Conservation (phyloP, 2,113 vertebrate genomes). For the Gorsachius goisagi region DNA sequence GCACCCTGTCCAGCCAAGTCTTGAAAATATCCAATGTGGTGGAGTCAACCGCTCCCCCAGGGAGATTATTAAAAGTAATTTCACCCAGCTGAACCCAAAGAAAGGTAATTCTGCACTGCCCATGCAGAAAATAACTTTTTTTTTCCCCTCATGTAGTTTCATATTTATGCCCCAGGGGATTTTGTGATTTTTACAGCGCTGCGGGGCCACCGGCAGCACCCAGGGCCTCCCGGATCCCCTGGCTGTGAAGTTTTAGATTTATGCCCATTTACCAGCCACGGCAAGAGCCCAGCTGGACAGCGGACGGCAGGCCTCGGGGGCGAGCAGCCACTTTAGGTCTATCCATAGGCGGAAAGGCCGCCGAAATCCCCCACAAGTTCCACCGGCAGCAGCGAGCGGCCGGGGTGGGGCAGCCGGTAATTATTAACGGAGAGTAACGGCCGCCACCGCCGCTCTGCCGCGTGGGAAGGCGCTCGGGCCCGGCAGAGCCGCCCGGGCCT, state of each 20-base stretch:
- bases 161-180: too few relatives aligned
- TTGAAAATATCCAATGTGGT: too few relatives aligned
- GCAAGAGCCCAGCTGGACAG: background rate
- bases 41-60: too few relatives aligned
- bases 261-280: rapidly evolving
- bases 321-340: rapidly evolving
- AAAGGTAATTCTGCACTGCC: background rate
- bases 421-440: background rate
- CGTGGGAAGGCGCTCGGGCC: too few relatives aligned
- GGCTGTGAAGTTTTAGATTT: background rate
- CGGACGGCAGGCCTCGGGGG: background rate
- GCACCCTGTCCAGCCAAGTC: too few relatives aligned
- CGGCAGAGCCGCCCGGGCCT: too few relatives aligned
- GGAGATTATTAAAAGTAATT: background rate
- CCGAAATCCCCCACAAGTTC: background rate
- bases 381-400: background rate
- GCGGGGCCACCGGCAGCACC: too few relatives aligned
- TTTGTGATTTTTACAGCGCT: too few relatives aligned
- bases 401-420: too few relatives aligned
- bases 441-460: too few relatives aligned
- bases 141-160: too few relatives aligned
- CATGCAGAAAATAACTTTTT: background rate
- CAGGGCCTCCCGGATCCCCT: too few relatives aligned
- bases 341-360: rapidly evolving
- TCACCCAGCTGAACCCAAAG: rapidly evolving